Percentiles rank a stretch among this genome's conserved stretches.
phyloP scores from a whole-genome alignment of 2,888 invertebrate genomes.

The Agrotis ipsilon region DNA sequence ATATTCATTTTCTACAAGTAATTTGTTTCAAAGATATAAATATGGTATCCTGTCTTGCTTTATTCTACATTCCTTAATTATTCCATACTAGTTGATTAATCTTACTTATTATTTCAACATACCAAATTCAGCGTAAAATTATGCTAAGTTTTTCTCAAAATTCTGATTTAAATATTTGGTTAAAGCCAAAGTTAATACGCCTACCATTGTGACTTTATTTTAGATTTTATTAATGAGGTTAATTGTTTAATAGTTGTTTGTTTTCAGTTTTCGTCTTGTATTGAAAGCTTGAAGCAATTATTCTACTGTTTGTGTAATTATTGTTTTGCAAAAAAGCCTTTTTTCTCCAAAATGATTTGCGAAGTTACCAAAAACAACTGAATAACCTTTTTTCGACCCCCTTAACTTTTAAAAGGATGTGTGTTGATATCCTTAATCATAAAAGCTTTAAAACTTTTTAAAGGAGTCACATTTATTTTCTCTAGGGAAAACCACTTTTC shows the following conservation, averaged over 20 bases:
- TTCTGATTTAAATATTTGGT: neutral
- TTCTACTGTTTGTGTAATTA: neutral
- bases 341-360: neutral
- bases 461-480: slow-evolving; percentile 14
- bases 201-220: neutral
- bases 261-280: neutral
- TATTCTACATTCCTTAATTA: slow-evolving; percentile 6
- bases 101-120: neutral
- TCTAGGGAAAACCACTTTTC: slow-evolving; percentile 1
- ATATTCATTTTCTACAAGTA: slow-evolving; percentile 42
- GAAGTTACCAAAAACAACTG: slow-evolving; percentile 28
- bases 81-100: neutral
- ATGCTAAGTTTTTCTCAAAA: neutral
- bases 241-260: neutral
- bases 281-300: neutral
- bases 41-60: slow-evolving; percentile 9
- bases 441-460: slow-evolving; percentile 29
- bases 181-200: neutral
- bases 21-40: slow-evolving; percentile 28
- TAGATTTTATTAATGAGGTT: neutral
- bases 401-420: slow-evolving; percentile 13
- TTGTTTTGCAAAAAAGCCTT: no score
- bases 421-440: slow-evolving; percentile 13
- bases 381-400: neutral
- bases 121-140: neutral